Percentiles rank a stretch among this genome's conserved stretches.
Evolutionary conservation across 1,140 invertebrate genomes (phyloP).

Genomic region (Pachypeltis micranthus): DNA sequence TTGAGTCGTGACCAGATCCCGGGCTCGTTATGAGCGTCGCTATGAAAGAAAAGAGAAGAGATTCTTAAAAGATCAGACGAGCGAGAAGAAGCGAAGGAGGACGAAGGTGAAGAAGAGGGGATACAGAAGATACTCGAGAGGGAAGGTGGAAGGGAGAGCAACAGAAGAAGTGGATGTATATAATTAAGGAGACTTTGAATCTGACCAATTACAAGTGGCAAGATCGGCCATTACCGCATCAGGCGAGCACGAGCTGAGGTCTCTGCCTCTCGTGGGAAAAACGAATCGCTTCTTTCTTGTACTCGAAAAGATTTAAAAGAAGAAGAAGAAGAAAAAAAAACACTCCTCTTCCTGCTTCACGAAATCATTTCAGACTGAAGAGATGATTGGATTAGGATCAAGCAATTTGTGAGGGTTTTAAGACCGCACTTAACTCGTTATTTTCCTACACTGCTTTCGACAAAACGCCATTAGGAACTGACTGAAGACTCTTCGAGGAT

Average conservation of each 20-base stretch:
- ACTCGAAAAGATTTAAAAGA: not conserved
- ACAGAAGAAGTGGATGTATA: constrained; percentile 10
- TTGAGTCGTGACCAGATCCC: constrained; percentile 10
- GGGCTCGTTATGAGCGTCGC: constrained; percentile 5
- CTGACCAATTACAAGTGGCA: constrained; percentile 16
- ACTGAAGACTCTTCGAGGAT: no score
- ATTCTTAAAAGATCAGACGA: constrained; percentile 1
- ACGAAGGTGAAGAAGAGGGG: not conserved
- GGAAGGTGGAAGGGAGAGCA: not conserved
- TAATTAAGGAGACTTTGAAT: constrained; percentile 14
- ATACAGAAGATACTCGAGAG: no score
- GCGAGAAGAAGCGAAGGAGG: no score
- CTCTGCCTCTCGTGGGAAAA: not conserved
- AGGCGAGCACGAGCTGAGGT: constrained; percentile 12
- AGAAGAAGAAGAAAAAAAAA: no score
- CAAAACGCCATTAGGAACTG: no score
- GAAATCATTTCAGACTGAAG: no score
- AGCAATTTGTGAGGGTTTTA: no score
- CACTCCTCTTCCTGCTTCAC: not conserved
- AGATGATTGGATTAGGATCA: no score
- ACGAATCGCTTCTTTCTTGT: not conserved
- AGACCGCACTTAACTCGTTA: no score
- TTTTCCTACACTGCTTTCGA: no score
- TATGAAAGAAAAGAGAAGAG: constrained; percentile 5
- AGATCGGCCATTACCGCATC: constrained; percentile 14